phyloP scores from a whole-genome alignment of 2,113 vertebrate species.

The Mesoclemmys tuberculata region DNA sequence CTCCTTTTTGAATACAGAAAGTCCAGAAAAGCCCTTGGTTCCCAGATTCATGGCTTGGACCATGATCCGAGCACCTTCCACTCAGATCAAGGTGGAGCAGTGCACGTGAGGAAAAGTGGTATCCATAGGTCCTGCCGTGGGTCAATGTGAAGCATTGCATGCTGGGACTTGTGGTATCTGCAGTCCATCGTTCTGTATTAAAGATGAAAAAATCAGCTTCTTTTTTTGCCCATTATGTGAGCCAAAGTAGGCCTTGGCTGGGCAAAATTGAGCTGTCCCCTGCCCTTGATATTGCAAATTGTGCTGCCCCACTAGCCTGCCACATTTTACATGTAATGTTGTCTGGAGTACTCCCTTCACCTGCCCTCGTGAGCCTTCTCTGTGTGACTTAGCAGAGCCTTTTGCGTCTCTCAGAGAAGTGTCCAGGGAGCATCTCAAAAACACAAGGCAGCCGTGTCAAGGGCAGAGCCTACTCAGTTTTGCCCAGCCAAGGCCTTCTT shows the following conservation, averaged over 20 bases:
- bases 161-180: rapidly evolving
- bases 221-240: too few species aligned
- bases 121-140: rapidly evolving
- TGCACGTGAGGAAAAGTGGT: not conserved
- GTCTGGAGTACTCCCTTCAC: not conserved
- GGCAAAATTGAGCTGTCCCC: not conserved
- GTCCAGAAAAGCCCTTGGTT: not conserved
- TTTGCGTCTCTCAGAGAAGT: constrained; percentile 42
- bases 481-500: too few species aligned
- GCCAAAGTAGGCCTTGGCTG: not conserved
- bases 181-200: too few species aligned
- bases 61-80: not conserved
- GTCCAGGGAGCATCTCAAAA: constrained; percentile 65
- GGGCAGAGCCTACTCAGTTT: too few species aligned
- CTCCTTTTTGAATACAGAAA: not conserved
- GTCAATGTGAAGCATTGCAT: rapidly evolving
- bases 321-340: rapidly evolving
- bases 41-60: too few species aligned
- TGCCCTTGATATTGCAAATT: rapidly evolving
- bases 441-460: constrained; percentile 31
- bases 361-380: constrained; percentile 35
- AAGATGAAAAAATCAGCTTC: not conserved
- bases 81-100: rapidly evolving
- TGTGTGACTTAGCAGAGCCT: constrained; percentile 43
- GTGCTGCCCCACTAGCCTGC: not conserved